Conservation (phyloP, 2,888 invertebrate genomes). For the Synergus itoensis region DNA sequence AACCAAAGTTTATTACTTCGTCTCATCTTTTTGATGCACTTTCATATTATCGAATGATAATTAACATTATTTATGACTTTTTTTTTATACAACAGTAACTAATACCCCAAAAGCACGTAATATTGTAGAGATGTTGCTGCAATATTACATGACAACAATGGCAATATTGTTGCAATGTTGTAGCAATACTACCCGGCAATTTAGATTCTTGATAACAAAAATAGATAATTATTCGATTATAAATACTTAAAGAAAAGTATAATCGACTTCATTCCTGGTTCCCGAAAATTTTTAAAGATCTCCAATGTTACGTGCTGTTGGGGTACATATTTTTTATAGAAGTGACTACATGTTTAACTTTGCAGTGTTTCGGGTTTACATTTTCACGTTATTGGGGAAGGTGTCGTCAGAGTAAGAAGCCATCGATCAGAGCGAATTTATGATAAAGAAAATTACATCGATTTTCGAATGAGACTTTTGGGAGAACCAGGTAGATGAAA, state of each 20-base stretch:
- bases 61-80: not conserved
- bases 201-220: too few relatives aligned
- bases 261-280: too few relatives aligned
- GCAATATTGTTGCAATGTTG: too few relatives aligned
- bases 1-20: not conserved
- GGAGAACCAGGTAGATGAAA: constrained; percentile 87
- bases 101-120: not conserved
- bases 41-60: not conserved
- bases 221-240: too few relatives aligned
- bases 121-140: too few relatives aligned
- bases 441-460: constrained; percentile 96
- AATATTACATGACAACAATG: too few relatives aligned
- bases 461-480: constrained; percentile 94
- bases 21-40: not conserved
- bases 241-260: too few relatives aligned
- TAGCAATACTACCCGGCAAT: too few relatives aligned
- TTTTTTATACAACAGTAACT: not conserved
- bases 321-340: too few relatives aligned
- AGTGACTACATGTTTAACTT: not conserved
- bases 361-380: constrained; percentile 86
- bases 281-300: too few relatives aligned
- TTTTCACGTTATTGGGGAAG: constrained; percentile 96
- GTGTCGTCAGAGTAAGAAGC: constrained; percentile 92
- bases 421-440: constrained; percentile 91
- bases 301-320: too few relatives aligned